phyloP scores from a whole-genome alignment of 2,888 invertebrate genomes.

The Linnaemya vulpina region DNA sequence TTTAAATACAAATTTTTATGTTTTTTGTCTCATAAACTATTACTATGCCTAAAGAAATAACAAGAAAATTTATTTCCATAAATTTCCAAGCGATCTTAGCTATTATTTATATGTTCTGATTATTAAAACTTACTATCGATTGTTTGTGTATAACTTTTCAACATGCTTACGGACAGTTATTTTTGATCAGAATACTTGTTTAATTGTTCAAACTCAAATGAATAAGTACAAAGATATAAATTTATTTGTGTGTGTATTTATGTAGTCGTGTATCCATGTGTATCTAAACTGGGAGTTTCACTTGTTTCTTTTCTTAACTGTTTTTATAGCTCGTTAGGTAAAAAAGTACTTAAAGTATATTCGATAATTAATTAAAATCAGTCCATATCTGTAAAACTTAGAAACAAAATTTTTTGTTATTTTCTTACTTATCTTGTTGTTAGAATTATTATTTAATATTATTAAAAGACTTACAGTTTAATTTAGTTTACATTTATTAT shows the following conservation, averaged over 20 bases:
- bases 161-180: not conserved
- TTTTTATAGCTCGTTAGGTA: conserved; percentile 63
- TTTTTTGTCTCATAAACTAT: conserved; percentile 28
- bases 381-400: conserved; percentile 68
- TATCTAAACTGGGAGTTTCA: conserved; percentile 37
- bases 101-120: conserved; percentile 14
- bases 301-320: conserved; percentile 49
- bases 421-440: conserved; percentile 47
- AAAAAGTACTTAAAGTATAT: conserved; percentile 68
- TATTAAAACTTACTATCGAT: not conserved
- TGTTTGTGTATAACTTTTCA: not conserved
- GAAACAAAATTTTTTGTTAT: conserved; percentile 60
- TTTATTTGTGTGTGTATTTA: not conserved
- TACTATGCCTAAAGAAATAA: conserved; percentile 33
- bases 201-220: conserved; percentile 15
- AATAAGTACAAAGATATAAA: not conserved
- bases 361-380: conserved; percentile 69
- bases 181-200: conserved; percentile 5
- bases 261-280: conserved; percentile 7
- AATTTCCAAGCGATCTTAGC: not conserved
- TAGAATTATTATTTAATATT: conserved; percentile 38
- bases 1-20: conserved; percentile 4
- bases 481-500: conserved; percentile 56
- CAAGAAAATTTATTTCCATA: conserved; percentile 9
- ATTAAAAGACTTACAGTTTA: conserved; percentile 59